Evolutionary conservation across 2,797 vertebrate genomes (phyloP), one percentile per base, ranked within the genome.

Genomic region (Smutsia temminckii): DNA sequence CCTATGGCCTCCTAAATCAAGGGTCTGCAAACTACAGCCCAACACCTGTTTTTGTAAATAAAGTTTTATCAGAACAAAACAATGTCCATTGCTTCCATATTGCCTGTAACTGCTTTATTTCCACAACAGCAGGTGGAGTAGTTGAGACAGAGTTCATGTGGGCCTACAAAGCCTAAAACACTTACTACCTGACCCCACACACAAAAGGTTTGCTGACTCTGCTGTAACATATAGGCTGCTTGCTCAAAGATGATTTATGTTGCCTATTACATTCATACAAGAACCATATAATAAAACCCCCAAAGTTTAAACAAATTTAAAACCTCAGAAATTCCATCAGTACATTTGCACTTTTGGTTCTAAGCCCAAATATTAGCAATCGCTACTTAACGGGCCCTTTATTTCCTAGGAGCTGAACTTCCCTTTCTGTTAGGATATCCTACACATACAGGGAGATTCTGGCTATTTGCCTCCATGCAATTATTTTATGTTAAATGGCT

Each of bases 1-100:
- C 51, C 0, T 0, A 2, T 0, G 32, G 6, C 17, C n/a, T 14
- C 46, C 34, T 21, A 1, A 46, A n/a, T 9, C 23, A 53, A 17
- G 2, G 55, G 37, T 18, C 21, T 6, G 21, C 11, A 18, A 29
- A 4, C 1, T 46, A 4, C 5, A 6, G 42, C 61, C 46, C 23
- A 21, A 21, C 7, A 12, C 17, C 13, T 29, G 49, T 29, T 68
- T 18, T 4, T 16, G 34, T 25, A 40, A 13, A 8, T 7, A 25
- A 8, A 42, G 17, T 16, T 80, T 53, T 51, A 49, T 0, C 20
- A 27, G 46, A 23, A 93, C 32, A 8, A 13, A n/a, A 17, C 8
- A 14, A n/a, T 0, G 16, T 14, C 64, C 1, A 1, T 46, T 27
- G 27, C 5, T 29, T 57, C 20, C 8, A 0, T 0, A 18, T 4